These are phyloP conservation scores for Callionymus lyra DNA, from an alignment of 2,113 vertebrate species.

Conservation along the genomic window DNA sequence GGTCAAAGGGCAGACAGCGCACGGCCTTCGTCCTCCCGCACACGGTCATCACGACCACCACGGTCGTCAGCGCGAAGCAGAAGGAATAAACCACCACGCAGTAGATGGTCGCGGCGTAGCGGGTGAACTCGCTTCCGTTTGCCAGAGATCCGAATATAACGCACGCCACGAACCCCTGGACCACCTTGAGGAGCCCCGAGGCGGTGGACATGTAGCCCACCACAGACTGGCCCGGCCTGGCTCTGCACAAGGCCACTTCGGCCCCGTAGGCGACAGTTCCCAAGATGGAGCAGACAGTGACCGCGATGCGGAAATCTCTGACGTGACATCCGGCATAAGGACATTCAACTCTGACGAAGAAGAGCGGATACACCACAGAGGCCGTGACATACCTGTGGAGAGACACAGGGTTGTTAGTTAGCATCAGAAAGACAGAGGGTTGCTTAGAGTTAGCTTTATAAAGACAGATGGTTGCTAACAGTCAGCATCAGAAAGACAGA, in stretches of 20 bases:
- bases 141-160: slow-evolving; percentile 81
- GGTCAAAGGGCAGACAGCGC: slow-evolving; percentile 75
- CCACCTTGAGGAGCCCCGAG: slow-evolving; percentile 85
- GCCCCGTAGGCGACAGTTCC: slow-evolving; percentile 64
- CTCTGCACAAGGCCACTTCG: slow-evolving; percentile 77
- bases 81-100: slow-evolving; percentile 80
- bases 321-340: slow-evolving; percentile 67
- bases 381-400: slow-evolving; percentile 65
- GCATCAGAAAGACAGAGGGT: no score
- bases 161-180: slow-evolving; percentile 84
- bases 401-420: background rate
- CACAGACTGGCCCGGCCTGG: slow-evolving; percentile 71
- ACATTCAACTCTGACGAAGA: slow-evolving; percentile 73
- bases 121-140: slow-evolving; percentile 71
- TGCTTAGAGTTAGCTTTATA: no score
- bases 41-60: slow-evolving; percentile 75
- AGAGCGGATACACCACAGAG: slow-evolving; percentile 78
- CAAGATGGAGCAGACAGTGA: slow-evolving; percentile 76
- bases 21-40: slow-evolving; percentile 61
- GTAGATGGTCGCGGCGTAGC: slow-evolving; percentile 74
- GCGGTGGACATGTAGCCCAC: slow-evolving; percentile 86
- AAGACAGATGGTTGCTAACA: no score
- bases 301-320: slow-evolving; percentile 78
- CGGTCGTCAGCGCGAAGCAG: slow-evolving; percentile 73
- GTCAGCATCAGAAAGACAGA: no score